A percentile compares a stretch with the other conserved stretches of the same genome.
These are phyloP conservation scores for Himalopsyche anomala DNA, from an alignment of 2,888 invertebrate species.

Conservation along the genomic window DNA sequence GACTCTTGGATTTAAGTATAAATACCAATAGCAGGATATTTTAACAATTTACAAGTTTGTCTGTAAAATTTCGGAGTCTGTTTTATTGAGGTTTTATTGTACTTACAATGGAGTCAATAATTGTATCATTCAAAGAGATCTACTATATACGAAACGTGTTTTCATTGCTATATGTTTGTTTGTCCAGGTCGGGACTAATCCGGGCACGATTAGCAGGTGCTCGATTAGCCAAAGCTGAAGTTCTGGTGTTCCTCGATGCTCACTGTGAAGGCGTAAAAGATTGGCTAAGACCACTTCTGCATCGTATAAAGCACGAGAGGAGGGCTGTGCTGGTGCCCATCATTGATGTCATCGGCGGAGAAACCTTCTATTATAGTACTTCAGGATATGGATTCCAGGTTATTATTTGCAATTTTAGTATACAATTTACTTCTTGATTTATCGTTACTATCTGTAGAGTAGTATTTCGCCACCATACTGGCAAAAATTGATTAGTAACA, in stretches of 20 bases:
- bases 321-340: slow-evolving; percentile 93
- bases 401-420: slow-evolving; percentile 7
- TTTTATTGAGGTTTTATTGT: no score
- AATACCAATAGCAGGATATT: no score
- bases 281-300: slow-evolving; percentile 93
- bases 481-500: no score
- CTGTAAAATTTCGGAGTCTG: no score
- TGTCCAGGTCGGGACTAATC: slow-evolving; percentile 87
- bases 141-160: no score
- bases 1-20: no score
- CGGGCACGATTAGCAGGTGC: slow-evolving; percentile 94
- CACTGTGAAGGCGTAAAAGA: slow-evolving; percentile 90
- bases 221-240: slow-evolving; percentile 86
- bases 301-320: slow-evolving; percentile 87
- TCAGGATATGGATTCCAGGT: slow-evolving; percentile 76
- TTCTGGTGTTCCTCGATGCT: slow-evolving; percentile 91
- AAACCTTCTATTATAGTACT: slow-evolving; percentile 85
- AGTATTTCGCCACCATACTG: no score
- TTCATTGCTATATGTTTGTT: neutral
- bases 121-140: no score
- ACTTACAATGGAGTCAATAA: no score
- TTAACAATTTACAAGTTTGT: no score
- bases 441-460: no score
- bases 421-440: no score
- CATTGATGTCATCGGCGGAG: slow-evolving; percentile 93